Evolutionary conservation across 2,888 invertebrate species (phyloP).

Genomic region (Drosophila neonasuta): DNA sequence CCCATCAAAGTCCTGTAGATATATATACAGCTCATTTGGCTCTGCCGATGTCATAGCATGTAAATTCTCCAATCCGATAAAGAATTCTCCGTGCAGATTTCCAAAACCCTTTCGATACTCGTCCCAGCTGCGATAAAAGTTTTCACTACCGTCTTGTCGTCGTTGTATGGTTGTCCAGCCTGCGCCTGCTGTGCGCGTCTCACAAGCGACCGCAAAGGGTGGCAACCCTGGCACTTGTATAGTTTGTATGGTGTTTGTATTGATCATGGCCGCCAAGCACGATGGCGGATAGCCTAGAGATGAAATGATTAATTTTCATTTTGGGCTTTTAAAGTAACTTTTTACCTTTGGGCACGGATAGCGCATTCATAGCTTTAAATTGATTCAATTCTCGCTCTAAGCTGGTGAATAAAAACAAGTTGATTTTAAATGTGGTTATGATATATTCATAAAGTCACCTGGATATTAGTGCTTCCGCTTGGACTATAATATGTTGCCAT

Average conservation of each 20-base stretch:
- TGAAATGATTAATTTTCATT: neutral
- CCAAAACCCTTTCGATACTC: constrained; percentile 88
- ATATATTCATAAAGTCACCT: neutral
- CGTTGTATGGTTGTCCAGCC: constrained; percentile 88
- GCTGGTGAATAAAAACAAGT: constrained; percentile 20
- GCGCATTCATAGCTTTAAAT: constrained; percentile 12
- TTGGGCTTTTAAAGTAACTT: neutral
- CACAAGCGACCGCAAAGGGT: constrained; percentile 56
- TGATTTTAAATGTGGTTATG: neutral
- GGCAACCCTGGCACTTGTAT: constrained; percentile 79
- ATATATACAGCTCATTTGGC: constrained; percentile 85
- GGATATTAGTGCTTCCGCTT: constrained; percentile 38
- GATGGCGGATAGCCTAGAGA: constrained; percentile 53
- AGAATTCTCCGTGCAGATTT: constrained; percentile 86
- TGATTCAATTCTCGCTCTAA: constrained; percentile 38
- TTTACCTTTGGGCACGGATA: neutral
- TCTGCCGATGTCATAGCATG: constrained; percentile 81
- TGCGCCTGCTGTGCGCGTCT: constrained; percentile 79
- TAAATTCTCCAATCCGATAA: constrained; percentile 87
- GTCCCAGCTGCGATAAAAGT: constrained; percentile 86
- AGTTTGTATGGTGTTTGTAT: constrained; percentile 51
- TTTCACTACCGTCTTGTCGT: constrained; percentile 86
- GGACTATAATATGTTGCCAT: constrained; percentile 16
- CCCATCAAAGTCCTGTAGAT: constrained; percentile 85
- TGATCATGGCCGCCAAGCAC: constrained; percentile 63